These are phyloP conservation scores for Drosophila sturtevanti DNA, from an alignment of 1,140 invertebrate species.

Conservation along the genomic window DNA sequence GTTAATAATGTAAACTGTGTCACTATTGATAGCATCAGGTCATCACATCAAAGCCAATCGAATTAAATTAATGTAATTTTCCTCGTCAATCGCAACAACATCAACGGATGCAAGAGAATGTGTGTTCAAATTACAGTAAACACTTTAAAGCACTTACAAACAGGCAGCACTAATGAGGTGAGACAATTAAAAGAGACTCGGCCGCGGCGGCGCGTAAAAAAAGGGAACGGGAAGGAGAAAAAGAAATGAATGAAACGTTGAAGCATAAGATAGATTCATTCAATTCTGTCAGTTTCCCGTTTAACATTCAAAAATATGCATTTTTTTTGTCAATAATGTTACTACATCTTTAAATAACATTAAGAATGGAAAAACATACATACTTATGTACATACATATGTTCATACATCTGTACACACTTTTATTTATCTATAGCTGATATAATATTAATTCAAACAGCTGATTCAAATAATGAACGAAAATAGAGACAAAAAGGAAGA, in stretches of 20 bases:
- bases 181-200: conserved; percentile 55
- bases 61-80: conserved; percentile 44
- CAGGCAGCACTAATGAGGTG: conserved; percentile 59
- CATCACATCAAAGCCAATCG: conserved; percentile 7
- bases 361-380: no score
- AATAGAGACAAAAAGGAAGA: no score
- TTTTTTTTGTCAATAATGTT: no score
- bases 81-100: conserved; percentile 15
- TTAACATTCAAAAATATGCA: no score
- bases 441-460: no score
- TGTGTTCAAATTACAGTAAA: conserved; percentile 65
- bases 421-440: no score
- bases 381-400: not conserved
- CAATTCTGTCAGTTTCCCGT: no score
- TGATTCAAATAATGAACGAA: no score
- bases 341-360: no score
- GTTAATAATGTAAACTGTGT: not conserved
- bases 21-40: conserved; percentile 22
- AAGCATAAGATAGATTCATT: no score
- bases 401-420: no score
- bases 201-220: no score
- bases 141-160: conserved; percentile 58
- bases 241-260: not conserved
- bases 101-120: conserved; percentile 14
- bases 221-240: not conserved